A percentile compares a stretch with the other conserved stretches of the same genome.
phyloP scores from a whole-genome alignment of 2,797 vertebrate genomes.

The Sardinella longiceps region DNA sequence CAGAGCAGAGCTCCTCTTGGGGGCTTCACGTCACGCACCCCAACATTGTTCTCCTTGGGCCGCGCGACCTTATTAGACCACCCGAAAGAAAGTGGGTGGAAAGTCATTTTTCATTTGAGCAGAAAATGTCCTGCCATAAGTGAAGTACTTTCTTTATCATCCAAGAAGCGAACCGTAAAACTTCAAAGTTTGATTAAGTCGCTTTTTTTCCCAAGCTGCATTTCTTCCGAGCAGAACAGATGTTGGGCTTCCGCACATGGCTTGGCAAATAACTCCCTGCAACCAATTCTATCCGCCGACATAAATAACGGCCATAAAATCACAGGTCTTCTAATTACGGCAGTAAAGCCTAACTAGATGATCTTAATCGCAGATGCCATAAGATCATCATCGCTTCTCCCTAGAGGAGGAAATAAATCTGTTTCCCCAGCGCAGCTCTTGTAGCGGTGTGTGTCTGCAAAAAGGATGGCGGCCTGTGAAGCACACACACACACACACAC shows the following conservation, averaged over 20 bases:
- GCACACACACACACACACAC: no score
- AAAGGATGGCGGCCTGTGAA: neutral
- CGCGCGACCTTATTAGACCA: neutral
- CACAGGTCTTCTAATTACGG: constrained; percentile 60
- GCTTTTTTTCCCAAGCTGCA: constrained; percentile 38
- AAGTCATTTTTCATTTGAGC: constrained; percentile 39
- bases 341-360: constrained; percentile 55
- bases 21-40: neutral
- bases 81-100: neutral
- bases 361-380: constrained; percentile 58
- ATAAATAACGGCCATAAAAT: constrained; percentile 59
- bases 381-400: constrained; percentile 15
- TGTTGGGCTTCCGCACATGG: constrained; percentile 56
- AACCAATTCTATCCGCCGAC: constrained; percentile 57
- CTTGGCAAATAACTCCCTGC: constrained; percentile 52
- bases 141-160: constrained; percentile 45
- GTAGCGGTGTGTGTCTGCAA: neutral
- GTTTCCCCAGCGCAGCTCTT: neutral
- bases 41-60: neutral
- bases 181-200: constrained; percentile 46
- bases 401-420: neutral
- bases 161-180: constrained; percentile 42
- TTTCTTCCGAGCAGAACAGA: constrained; percentile 45
- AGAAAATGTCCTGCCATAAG: constrained; percentile 43
- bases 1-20: neutral